phyloP scores from a whole-genome alignment of 2,113 vertebrate genomes.

The Thryonomys swinderianus region DNA sequence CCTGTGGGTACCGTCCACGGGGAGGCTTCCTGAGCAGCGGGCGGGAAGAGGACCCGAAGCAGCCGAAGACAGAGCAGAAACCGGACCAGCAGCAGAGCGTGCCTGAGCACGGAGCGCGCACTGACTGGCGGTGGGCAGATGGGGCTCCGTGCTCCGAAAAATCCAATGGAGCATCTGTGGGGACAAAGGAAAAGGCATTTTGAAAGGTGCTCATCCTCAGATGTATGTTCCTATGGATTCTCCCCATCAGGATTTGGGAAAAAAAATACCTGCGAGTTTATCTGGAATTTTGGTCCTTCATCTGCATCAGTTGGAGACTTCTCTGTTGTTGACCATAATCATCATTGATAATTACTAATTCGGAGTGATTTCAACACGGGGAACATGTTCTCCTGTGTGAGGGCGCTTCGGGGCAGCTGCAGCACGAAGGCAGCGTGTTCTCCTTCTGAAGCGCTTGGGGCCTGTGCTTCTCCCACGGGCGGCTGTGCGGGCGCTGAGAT shows the following conservation, averaged over 20 bases:
- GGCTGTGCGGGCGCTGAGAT: neutral
- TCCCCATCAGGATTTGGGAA: neutral
- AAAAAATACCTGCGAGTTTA: neutral
- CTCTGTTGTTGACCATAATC: neutral
- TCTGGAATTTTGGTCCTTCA: neutral
- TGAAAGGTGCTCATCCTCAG: neutral
- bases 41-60: neutral
- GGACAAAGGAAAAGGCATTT: neutral
- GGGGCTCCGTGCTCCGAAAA: neutral
- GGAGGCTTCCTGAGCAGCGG: neutral
- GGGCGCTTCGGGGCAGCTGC: neutral
- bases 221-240: neutral
- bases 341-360: neutral
- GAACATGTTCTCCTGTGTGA: neutral
- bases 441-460: neutral
- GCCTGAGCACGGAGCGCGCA: neutral
- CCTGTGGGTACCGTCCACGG: no score
- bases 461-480: neutral
- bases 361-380: neutral
- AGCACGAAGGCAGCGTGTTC: accelerated
- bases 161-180: neutral
- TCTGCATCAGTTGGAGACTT: neutral
- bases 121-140: neutral
- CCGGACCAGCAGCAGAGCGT: neutral
- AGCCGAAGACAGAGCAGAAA: neutral